These are phyloP conservation scores for Actinostola sp. DNA, from an alignment of 92 coral and sea anemone species.

Conservation along the genomic window DNA sequence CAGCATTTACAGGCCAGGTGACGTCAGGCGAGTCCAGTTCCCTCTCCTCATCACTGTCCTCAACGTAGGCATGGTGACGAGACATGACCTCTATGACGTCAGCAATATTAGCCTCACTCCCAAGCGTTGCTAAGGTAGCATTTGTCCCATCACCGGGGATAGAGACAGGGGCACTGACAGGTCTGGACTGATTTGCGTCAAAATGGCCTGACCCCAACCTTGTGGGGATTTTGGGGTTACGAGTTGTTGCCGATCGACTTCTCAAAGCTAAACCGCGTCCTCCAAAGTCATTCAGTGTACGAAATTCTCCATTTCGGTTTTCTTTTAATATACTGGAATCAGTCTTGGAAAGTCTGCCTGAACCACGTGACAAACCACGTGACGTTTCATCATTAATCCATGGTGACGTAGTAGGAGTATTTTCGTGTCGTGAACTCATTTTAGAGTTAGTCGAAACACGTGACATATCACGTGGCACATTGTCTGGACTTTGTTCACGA, in stretches of 20 bases:
- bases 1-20: slow-evolving; percentile 62
- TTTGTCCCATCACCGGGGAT: slow-evolving; percentile 29
- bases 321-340: slow-evolving; percentile 15
- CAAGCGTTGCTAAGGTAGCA: slow-evolving; percentile 68
- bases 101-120: slow-evolving; percentile 69
- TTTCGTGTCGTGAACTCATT: slow-evolving; percentile 3
- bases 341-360: not conserved
- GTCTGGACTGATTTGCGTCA: slow-evolving; percentile 27
- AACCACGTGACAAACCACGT: slow-evolving; percentile 3
- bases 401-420: slow-evolving; percentile 12
- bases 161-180: slow-evolving; percentile 34
- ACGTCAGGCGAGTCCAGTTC: slow-evolving; percentile 61
- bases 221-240: not conserved
- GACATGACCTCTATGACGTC: slow-evolving; percentile 48
- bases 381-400: not conserved
- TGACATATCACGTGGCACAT: slow-evolving; percentile 7
- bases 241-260: slow-evolving; percentile 18
- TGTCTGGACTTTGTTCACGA: not conserved
- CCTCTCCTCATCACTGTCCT: slow-evolving; percentile 37
- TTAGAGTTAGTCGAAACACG: slow-evolving; percentile 1
- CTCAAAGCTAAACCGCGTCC: not conserved
- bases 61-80: slow-evolving; percentile 56
- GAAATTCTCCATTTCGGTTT: not conserved
- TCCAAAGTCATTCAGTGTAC: not conserved
- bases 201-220: slow-evolving; percentile 1